Conservation (phyloP, 2,888 invertebrate genomes). For the Limnephilus rhombicus region DNA sequence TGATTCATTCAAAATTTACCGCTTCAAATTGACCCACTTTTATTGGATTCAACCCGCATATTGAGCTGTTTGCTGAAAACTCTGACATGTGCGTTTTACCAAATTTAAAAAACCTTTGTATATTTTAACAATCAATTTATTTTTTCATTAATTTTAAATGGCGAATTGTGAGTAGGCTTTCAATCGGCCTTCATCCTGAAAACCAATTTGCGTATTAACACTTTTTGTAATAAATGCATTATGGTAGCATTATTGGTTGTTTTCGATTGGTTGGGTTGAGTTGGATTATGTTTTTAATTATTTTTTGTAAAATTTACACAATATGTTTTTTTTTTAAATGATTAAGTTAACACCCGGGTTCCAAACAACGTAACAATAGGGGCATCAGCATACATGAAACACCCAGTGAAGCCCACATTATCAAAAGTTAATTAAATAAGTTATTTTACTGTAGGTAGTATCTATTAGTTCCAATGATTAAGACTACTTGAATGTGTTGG, state of each 20-base stretch:
- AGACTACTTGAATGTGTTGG: no score
- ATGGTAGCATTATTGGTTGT: neutral
- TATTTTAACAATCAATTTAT: neutral
- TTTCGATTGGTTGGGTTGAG: neutral
- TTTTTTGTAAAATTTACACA: no score
- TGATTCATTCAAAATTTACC: constrained; percentile 50
- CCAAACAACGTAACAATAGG: no score
- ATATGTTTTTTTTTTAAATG: no score
- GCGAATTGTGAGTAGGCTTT: neutral
- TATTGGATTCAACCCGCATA: constrained; percentile 16
- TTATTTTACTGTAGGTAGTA: no score
- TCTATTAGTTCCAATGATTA: no score
- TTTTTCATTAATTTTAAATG: neutral
- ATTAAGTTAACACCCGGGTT: no score
- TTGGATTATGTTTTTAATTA: neutral
- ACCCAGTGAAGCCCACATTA: no score
- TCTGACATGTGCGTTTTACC: neutral
- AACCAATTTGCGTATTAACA: no score
- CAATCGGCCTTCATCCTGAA: neutral
- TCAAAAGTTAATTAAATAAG: no score
- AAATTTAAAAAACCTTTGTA: neutral
- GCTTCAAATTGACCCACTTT: constrained; percentile 48
- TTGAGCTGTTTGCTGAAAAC: constrained; percentile 12
- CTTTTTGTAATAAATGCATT: no score
- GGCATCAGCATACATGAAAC: no score